Conservation (phyloP, 2,113 vertebrate genomes). For the Gopherus evgoodei region DNA sequence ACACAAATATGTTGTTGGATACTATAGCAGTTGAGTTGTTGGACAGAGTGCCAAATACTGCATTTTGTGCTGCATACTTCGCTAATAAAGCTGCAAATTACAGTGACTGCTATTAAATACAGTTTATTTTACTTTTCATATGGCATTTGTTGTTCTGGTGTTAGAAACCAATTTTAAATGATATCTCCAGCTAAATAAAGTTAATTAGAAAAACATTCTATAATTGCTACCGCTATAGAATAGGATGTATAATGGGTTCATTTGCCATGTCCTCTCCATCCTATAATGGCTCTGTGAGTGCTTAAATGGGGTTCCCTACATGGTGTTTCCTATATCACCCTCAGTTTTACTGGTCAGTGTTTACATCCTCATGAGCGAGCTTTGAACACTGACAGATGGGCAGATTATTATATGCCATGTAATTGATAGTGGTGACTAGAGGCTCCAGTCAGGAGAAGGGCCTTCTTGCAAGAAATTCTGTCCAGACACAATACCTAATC, state of each 20-base stretch:
- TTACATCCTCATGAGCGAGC: neutral
- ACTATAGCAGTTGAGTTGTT: neutral
- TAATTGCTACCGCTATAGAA: neutral
- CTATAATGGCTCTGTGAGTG: neutral
- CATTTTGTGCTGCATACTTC: fast-evolving
- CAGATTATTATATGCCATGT: neutral
- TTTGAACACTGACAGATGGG: neutral
- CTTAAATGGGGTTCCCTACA: neutral
- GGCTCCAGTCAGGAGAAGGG: neutral
- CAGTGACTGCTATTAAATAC: neutral
- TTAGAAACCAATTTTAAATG: neutral
- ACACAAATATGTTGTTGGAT: neutral
- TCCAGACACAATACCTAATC: neutral
- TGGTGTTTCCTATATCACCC: neutral
- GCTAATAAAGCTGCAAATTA: neutral
- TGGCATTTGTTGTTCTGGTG: neutral
- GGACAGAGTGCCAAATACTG: neutral
- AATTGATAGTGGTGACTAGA: neutral
- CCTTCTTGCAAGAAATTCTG: neutral
- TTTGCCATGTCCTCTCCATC: neutral
- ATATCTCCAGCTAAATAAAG: neutral
- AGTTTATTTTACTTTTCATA: neutral
- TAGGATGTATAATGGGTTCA: neutral
- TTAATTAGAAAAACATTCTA: neutral
- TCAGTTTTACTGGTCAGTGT: neutral